Base-by-base conservation (phyloP, 2,888 invertebrate species). In the Sinelater perroti region DNA sequence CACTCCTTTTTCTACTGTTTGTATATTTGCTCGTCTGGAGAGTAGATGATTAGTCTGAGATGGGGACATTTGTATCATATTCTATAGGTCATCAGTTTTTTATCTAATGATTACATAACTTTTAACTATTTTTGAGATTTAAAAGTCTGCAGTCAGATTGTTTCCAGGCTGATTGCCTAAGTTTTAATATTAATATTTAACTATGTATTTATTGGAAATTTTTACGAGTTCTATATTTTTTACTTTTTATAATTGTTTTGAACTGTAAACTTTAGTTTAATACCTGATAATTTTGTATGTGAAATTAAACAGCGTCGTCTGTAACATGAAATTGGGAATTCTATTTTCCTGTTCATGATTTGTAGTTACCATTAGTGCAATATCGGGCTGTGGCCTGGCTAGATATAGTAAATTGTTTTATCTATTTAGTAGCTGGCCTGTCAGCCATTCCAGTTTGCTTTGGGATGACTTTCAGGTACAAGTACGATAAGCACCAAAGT, bases 1-100 rank as follows among this genome's bases (percentile, higher is more conserved):
- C 77, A 77, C 76, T 77, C 77, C 76, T 77, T 78, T 78, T 78
- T 78, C 78, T 78, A 78, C 77, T 77, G 72, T 78, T 76, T 78
- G 76, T 78, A 78, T 75, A 75, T 76, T 77, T 75, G 72, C 74
- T 73, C 74, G 72, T 70, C 72, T 70, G 69, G 67, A 71, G 69
- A 70, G 69, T 74, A 70, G 66, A 69, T 71, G 70, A 70, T 66
- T 68, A 70, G 63, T 59, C 59, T 63, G 63, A 65, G 67, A 70
- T 63, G 66, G 53, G 69, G 67, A 72, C 71, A 71, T 71, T 70
- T 73, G 75, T 75, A 75, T 72, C 74, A 74, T 76, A 77, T 74
- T 77, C 73, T 74, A 75, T 77, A 76, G 76, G 72, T 73, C 74
- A 72, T 75, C 72, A 70, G n/a, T n/a, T 75, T 76, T 74, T 75